Evolutionary conservation across 2,797 vertebrate species (phyloP), one percentile per base, ranked within the genome.

Genomic region (Paedocypris micromegethes): DNA sequence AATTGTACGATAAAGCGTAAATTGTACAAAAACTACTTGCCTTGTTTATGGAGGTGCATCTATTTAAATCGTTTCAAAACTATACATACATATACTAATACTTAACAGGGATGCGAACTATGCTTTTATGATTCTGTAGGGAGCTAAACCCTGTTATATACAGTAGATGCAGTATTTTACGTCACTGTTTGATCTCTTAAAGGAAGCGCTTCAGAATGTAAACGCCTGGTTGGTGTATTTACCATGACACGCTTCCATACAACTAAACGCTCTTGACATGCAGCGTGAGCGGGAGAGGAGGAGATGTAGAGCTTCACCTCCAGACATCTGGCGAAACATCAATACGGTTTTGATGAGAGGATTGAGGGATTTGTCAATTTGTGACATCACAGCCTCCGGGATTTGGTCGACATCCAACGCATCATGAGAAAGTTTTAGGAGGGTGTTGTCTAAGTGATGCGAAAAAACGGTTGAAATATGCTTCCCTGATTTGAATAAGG

Each of bases 271-370:
- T 72, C 58, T 59, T 56, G 65, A 43, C 43, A 41, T n/a, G 9
- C 5, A 47, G 57, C 8, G 51, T 54, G 64, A 40, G 62, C 64
- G 48, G 55, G 5, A 23, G 23, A 23, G 64, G 48, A 55, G 58
- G 72, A 59, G 52, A n/a, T 60, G 42, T 23, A 68, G 46, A 53
- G 47, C 43, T 68, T 43, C 37, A 64, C 66, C 65, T 68, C 40
- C 44, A 5, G 66, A 64, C 59, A 38, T 40, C 2, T 66, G 57
- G n/a, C 57, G 61, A 70, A 46, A 73, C 64, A 75, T 79, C 63
- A 64, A 7, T 53, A 53, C 38, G 6, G 50, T 47, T 68, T 55
- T 62, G 3, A 56, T 58, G 41, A 47, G 4, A 46, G 50, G 59
- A 71, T 37, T 61, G 60, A 44, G 37, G 43, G 23, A 63, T 68